Conservation (phyloP, 2,113 vertebrate species). For the Apteryx mantelli region DNA sequence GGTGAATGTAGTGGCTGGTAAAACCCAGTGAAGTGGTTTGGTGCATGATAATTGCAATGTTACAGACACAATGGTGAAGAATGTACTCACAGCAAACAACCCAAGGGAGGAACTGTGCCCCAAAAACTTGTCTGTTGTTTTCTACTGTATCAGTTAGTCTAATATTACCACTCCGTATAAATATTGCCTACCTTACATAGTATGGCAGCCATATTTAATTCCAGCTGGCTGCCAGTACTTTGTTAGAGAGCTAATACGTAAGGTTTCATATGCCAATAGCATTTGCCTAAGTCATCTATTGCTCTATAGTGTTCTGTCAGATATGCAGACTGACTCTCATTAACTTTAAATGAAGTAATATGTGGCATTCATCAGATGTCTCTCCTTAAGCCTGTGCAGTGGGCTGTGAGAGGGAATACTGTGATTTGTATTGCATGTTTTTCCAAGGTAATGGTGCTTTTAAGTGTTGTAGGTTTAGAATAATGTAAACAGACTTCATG, state of each 20-base stretch:
- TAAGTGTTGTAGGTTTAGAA: neutral
- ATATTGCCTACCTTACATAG: accelerated
- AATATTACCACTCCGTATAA: neutral
- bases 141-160: neutral
- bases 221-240: neutral
- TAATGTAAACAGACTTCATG: conserved; percentile 3
- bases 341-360: conserved; percentile 29
- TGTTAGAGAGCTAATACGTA: neutral
- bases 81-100: neutral
- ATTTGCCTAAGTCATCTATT: neutral
- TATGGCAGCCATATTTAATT: neutral
- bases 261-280: neutral
- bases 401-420: neutral
- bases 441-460: neutral
- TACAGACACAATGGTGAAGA: neutral
- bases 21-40: neutral
- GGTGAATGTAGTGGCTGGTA: neutral
- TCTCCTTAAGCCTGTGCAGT: neutral
- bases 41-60: neutral
- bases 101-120: neutral
- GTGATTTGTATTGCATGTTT: conserved; percentile 20
- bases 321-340: neutral
- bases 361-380: neutral
- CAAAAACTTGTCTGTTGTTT: neutral
- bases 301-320: neutral